Percentiles rank a stretch among this genome's conserved stretches.
Conservation (phyloP, 2,888 invertebrate genomes). For the Mongoloraphidia duomilia region DNA sequence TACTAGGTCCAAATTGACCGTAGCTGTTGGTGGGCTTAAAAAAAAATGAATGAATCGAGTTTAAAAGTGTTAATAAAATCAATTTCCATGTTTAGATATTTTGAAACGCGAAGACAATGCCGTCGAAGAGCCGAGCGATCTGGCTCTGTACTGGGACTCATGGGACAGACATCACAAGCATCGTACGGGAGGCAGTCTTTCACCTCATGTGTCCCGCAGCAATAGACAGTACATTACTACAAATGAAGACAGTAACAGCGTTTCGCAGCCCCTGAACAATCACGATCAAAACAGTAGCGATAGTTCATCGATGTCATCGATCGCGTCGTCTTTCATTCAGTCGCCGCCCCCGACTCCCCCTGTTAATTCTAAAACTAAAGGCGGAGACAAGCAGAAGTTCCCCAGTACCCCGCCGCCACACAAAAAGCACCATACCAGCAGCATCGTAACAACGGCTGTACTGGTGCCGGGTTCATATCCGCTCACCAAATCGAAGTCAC, state of each 20-base stretch:
- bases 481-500: conserved; percentile 79
- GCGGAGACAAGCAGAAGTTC: conserved; percentile 35
- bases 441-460: conserved; percentile 21
- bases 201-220: conserved; percentile 31
- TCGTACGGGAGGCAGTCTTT: conserved; percentile 30
- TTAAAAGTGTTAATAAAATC: background rate
- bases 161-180: conserved; percentile 61
- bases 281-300: conserved; percentile 21
- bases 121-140: conserved; percentile 37
- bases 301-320: conserved; percentile 22
- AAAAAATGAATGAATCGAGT: too few relatives aligned
- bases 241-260: too few relatives aligned
- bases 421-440: conserved; percentile 50
- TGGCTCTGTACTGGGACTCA: conserved; percentile 85
- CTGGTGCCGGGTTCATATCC: conserved; percentile 41
- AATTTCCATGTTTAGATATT: conserved; percentile 33
- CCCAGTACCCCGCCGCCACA: conserved; percentile 72
- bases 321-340: conserved; percentile 37
- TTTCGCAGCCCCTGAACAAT: conserved; percentile 9
- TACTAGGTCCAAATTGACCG: too few relatives aligned
- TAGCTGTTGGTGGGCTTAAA: too few relatives aligned
- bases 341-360: conserved; percentile 36
- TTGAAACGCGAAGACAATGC: conserved; percentile 40
- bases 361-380: conserved; percentile 25
- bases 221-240: too few relatives aligned